Base-by-base conservation (phyloP, 2,113 vertebrate species). In the Grallaria varia region DNA sequence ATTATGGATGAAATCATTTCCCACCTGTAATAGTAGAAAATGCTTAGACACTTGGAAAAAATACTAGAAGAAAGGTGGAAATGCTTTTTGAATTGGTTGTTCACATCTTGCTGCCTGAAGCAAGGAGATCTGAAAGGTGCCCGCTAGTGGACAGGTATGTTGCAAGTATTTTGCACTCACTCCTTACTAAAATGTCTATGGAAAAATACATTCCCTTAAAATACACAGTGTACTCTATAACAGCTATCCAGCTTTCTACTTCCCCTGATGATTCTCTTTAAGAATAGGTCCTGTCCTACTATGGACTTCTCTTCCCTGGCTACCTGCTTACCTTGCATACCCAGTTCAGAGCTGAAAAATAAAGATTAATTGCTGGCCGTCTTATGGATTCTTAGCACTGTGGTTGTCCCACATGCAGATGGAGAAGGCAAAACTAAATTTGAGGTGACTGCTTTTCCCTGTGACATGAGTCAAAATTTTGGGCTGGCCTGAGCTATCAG, bases 1-100 rank as follows among this genome's bases (percentile, higher is more conserved):
- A 95, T 97, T 96, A 96, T 66, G 35, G 76, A 89, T 84, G 73
- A 24, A 93, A 87, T 97, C 19, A 89, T 81, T 93, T 95, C 56
- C 80, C 44, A 67, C 47, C 39, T 95, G 53, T 84, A 74, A 89
- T 89, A 56, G 80, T 25, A 78, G 79, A 83, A 90, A 47, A 39
- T 30, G 37, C 42, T 85, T 83, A 88, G 55, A 45, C 55, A 39
- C 35, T 91, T 66, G 63, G 52, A 20, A 66, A 85, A 85, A 82
- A 39, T 64, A 42, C 6, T 35, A 58, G 63, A 88, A 85, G 20
- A 74, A 17, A 68, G 90, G 63, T 19, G 15, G 15, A n/a, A 78
- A 64, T 71, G 27, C 55, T 84, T 22, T 69, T 89, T 63, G 28
- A 66, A 75, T 74, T 78, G 50, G 28, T 73, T 66, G 22, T 72